phyloP scores from a whole-genome alignment of 2,888 invertebrate genomes.

The Pseudococcus longispinus region DNA sequence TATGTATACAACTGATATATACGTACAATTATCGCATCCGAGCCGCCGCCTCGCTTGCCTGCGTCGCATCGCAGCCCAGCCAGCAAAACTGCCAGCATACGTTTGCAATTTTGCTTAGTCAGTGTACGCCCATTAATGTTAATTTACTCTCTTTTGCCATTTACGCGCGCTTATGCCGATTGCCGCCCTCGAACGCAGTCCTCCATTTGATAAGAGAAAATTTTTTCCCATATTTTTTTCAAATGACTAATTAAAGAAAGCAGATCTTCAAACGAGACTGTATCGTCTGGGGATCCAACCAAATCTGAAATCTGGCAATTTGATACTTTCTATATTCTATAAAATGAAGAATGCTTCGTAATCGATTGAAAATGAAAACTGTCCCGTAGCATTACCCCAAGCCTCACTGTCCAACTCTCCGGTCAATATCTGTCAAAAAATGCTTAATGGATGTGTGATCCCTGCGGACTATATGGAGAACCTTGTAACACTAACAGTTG shows the following conservation, averaged over 20 bases:
- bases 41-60: background rate
- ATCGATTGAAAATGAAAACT: slow-evolving; percentile 11
- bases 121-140: slow-evolving; percentile 51
- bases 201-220: background rate
- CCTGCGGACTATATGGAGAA: background rate
- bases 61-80: background rate
- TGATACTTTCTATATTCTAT: too few relatives aligned
- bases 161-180: background rate
- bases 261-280: background rate
- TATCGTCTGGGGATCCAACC: too few relatives aligned
- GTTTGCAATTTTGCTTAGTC: slow-evolving; percentile 51
- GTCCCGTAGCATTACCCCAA: background rate
- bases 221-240: background rate
- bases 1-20: slow-evolving; percentile 1
- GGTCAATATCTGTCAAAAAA: background rate
- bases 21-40: slow-evolving; percentile 46
- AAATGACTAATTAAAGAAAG: background rate
- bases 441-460: background rate
- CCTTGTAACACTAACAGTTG: background rate
- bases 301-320: too few relatives aligned
- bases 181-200: background rate
- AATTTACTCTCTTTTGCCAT: slow-evolving; percentile 43
- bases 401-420: background rate
- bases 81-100: slow-evolving; percentile 45
- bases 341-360: background rate